Percentiles rank a stretch among this genome's conserved stretches.
These are phyloP conservation scores for Notoglanidium macrostoma DNA, from an alignment of 2,797 vertebrate species.

Conservation along the genomic window DNA sequence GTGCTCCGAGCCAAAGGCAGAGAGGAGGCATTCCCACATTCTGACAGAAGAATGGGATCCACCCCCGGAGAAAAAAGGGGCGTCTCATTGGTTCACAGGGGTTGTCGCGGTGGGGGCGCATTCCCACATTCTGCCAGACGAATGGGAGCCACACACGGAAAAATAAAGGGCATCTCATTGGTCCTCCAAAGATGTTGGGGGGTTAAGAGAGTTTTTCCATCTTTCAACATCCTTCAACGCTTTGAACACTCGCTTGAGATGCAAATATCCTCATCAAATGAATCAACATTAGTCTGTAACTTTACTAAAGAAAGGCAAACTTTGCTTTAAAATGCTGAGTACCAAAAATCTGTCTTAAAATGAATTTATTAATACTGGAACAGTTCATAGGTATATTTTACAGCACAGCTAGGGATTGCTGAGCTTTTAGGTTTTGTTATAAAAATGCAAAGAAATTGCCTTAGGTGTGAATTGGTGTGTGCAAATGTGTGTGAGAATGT, in stretches of 20 bases:
- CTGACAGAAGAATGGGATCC: constrained; percentile 64
- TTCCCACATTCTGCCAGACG: constrained; percentile 15
- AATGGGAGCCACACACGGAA: constrained; percentile 22
- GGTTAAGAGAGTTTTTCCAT: constrained; percentile 50
- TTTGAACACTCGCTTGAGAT: background rate
- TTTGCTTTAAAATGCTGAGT: background rate
- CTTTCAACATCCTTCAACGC: background rate
- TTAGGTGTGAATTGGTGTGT: background rate
- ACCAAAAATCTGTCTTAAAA: background rate
- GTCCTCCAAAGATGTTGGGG: constrained; percentile 49
- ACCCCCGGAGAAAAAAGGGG: constrained; percentile 47
- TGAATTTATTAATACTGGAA: background rate
- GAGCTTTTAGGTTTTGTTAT: background rate
- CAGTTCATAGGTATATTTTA: background rate
- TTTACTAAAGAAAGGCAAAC: background rate
- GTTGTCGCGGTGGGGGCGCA: constrained; percentile 56
- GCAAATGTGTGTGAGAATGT: background rate
- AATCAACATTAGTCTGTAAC: background rate
- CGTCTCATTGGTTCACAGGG: constrained; percentile 66
- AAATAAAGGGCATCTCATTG: constrained; percentile 7
- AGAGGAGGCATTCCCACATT: constrained; percentile 51
- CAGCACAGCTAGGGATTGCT: background rate
- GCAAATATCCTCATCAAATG: background rate
- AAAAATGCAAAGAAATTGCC: background rate
- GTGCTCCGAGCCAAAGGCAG: constrained; percentile 66